phyloP scores from a whole-genome alignment of 92 coral and sea anemone species.

The Epizoanthus rinbou region DNA sequence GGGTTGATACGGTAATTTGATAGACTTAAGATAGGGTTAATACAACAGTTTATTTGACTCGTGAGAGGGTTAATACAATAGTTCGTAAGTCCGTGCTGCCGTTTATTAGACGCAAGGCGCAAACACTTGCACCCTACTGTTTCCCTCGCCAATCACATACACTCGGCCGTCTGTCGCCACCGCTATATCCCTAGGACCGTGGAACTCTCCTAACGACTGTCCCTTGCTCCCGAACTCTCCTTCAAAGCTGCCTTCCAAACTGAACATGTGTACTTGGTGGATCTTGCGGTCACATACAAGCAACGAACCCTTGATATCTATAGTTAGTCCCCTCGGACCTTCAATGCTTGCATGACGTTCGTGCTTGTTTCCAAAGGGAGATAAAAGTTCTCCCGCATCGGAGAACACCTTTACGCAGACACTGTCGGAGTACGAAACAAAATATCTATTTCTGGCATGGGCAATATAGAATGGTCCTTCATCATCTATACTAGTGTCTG shows the following conservation, averaged over 20 bases:
- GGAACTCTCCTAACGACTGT: slow-evolving; percentile 43
- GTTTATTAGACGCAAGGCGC: neutral
- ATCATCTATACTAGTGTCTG: neutral
- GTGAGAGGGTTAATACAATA: too few species aligned
- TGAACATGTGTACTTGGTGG: slow-evolving; percentile 54
- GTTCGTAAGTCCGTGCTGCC: too few species aligned
- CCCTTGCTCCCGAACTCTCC: slow-evolving; percentile 59
- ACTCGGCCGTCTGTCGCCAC: slow-evolving; percentile 46
- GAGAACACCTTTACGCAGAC: slow-evolving; percentile 54
- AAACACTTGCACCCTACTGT: slow-evolving; percentile 55
- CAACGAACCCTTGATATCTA: slow-evolving; percentile 42
- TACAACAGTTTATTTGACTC: too few species aligned
- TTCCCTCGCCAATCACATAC: slow-evolving; percentile 50
- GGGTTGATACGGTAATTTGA: too few species aligned
- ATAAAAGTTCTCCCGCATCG: slow-evolving; percentile 34
- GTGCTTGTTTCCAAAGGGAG: slow-evolving; percentile 32
- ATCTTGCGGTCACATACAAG: slow-evolving; percentile 57
- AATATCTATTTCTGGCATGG: slow-evolving; percentile 51
- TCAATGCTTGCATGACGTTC: slow-evolving; percentile 34
- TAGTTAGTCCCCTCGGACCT: slow-evolving; percentile 56
- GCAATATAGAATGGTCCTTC: slow-evolving; percentile 54
- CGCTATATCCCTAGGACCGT: slow-evolving; percentile 47
- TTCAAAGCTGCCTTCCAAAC: slow-evolving; percentile 40
- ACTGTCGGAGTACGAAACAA: slow-evolving; percentile 58
- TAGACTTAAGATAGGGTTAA: too few species aligned